Conservation (phyloP, 35 echinoderm and acorn worm genomes). For the Diadema setosum region DNA sequence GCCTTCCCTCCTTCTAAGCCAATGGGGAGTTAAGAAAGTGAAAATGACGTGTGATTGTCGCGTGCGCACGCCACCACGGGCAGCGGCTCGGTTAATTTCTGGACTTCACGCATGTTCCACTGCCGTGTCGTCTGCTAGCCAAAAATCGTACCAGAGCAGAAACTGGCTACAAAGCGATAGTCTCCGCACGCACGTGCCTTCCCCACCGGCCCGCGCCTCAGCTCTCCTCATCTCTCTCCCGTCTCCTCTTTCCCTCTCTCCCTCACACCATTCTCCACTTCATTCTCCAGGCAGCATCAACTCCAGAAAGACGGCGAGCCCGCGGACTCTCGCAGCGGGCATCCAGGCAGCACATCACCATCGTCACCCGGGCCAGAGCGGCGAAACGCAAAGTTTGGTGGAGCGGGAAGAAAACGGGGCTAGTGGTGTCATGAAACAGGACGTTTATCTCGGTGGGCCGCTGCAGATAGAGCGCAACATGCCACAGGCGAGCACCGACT, state of each 20-base stretch:
- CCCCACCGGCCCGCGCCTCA: not conserved
- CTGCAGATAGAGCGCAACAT: slow-evolving; percentile 13
- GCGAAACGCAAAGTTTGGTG: not conserved
- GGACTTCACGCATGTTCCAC: not conserved
- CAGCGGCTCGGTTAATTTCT: not conserved
- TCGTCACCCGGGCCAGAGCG: not conserved
- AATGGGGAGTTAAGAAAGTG: not conserved
- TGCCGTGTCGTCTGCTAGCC: not conserved
- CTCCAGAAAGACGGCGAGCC: not conserved
- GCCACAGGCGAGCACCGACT: slow-evolving; percentile 4
- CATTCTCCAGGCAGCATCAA: not conserved
- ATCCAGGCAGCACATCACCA: not conserved
- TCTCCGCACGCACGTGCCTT: not conserved
- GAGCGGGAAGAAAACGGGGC: not conserved
- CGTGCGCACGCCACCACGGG: not conserved
- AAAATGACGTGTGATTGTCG: slow-evolving; percentile 13
- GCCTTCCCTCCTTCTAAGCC: not conserved
- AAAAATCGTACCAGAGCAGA: not conserved
- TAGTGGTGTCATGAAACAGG: slow-evolving; percentile 18
- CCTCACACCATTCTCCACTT: not conserved
- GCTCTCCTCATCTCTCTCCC: not conserved
- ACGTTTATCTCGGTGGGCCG: not conserved
- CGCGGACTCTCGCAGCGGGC: not conserved
- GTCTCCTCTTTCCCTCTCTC: not conserved
- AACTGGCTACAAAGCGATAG: not conserved